A percentile compares a stretch with the other conserved stretches of the same genome.
Conservation (phyloP, 1,140 invertebrate species). For the Drosophila orena region DNA sequence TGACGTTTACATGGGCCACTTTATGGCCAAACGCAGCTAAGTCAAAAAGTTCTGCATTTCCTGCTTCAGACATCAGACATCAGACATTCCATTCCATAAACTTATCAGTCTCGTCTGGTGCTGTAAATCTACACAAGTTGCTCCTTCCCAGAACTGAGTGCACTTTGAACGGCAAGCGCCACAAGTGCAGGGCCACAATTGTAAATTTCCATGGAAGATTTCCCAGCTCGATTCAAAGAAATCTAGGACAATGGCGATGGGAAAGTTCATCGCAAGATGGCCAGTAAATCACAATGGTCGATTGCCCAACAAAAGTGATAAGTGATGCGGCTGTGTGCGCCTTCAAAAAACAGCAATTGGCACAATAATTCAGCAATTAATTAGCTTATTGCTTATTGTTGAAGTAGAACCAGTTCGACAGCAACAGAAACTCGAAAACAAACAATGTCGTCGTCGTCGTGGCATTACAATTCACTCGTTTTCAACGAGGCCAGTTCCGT, state of each 20-base stretch:
- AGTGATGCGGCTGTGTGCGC: constrained; percentile 11
- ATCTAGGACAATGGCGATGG: constrained; percentile 43
- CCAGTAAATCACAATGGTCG: constrained; percentile 33
- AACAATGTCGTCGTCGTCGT: neutral
- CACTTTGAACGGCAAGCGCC: constrained; percentile 42
- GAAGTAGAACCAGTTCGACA: constrained; percentile 49
- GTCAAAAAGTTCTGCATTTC: constrained; percentile 24
- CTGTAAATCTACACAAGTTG: constrained; percentile 38
- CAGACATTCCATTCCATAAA: constrained; percentile 20
- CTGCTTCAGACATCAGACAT: constrained; percentile 6
- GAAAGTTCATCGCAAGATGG: constrained; percentile 17
- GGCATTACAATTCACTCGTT: constrained; percentile 16
- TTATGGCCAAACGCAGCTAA: constrained; percentile 14
- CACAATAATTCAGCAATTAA: constrained; percentile 54
- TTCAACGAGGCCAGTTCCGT: constrained; percentile 71
- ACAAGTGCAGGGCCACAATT: constrained; percentile 41
- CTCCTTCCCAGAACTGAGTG: constrained; percentile 7
- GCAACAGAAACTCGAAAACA: constrained; percentile 6
- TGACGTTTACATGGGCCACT: constrained; percentile 25
- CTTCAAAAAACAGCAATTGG: constrained; percentile 38
- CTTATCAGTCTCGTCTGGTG: constrained; percentile 11
- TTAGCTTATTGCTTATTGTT: constrained; percentile 44
- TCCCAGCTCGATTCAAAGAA: constrained; percentile 19
- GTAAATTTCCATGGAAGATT: constrained; percentile 56
- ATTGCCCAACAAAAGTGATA: constrained; percentile 38